Percentiles rank a stretch among this genome's conserved stretches.
Evolutionary conservation across 2,888 invertebrate species (phyloP).

Genomic region (Acanthococcus lagerstroemiae): DNA sequence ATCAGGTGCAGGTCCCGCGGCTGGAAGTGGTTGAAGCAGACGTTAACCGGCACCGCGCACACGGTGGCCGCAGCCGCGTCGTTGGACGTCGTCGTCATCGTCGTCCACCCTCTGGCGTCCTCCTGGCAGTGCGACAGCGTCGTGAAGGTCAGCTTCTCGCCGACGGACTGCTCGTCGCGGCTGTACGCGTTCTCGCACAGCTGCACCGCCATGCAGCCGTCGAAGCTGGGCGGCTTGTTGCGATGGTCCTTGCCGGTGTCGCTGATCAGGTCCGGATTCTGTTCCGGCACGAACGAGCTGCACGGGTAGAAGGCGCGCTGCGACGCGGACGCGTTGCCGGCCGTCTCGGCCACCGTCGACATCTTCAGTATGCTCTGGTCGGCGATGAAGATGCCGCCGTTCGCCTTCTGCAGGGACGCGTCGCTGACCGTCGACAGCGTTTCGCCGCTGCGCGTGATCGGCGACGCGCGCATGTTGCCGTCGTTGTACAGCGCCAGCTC

Average conservation of each 20-base stretch:
- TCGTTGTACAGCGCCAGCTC: conserved; percentile 50
- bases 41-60: conserved; percentile 33
- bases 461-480: conserved; percentile 37
- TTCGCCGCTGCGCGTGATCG: conserved; percentile 16
- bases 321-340: conserved; percentile 40
- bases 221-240: conserved; percentile 40
- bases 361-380: conserved; percentile 5
- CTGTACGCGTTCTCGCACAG: conserved; percentile 35
- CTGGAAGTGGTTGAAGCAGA: conserved; percentile 25
- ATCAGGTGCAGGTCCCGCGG: conserved; percentile 48
- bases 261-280: conserved; percentile 70
- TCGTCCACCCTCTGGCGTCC: conserved; percentile 67
- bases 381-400: conserved; percentile 4
- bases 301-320: conserved; percentile 9
- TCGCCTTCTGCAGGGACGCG: conserved; percentile 1
- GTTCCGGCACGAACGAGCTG: conserved; percentile 44
- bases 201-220: conserved; percentile 37
- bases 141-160: conserved; percentile 35
- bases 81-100: conserved; percentile 56
- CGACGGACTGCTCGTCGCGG: conserved; percentile 45
- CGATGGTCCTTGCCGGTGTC: conserved; percentile 56
- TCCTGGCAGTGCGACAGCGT: conserved; percentile 47
- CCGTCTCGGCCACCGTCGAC: background rate
- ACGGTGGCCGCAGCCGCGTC: conserved; percentile 36
- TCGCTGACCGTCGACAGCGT: background rate